A percentile compares a stretch with the other conserved stretches of the same genome.
Evolutionary conservation across 2,797 vertebrate species (phyloP).

Genomic region (Alauda arvensis): DNA sequence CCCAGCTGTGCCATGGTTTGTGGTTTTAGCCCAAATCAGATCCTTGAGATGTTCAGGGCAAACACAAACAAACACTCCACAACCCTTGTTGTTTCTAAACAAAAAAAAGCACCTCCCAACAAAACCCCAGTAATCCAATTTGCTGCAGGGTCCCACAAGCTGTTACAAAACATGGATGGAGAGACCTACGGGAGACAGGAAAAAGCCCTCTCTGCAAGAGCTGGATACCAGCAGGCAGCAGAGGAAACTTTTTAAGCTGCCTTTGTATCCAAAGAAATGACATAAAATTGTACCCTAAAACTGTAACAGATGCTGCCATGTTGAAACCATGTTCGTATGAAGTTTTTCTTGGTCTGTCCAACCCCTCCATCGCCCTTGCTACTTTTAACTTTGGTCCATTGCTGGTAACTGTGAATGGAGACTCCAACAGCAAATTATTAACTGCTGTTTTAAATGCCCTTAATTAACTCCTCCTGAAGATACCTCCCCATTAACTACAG

Average conservation of each 20-base stretch:
- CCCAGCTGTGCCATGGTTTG: constrained; percentile 57
- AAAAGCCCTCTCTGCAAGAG: not conserved
- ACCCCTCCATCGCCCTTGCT: not conserved
- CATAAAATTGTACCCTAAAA: not conserved
- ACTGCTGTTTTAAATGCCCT: not conserved
- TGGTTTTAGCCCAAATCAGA: constrained; percentile 40
- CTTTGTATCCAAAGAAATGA: constrained; percentile 4
- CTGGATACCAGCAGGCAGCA: constrained; percentile 12
- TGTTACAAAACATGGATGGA: not conserved
- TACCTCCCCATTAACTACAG: not conserved
- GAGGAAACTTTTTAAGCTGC: constrained; percentile 3
- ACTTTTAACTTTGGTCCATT: not conserved
- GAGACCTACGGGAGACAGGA: not conserved
- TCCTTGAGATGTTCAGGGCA: constrained; percentile 25
- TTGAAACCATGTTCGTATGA: not conserved
- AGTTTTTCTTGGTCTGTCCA: not conserved
- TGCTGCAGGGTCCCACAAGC: constrained; percentile 29
- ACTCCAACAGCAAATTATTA: not conserved
- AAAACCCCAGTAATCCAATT: not conserved
- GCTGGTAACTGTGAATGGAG: not conserved
- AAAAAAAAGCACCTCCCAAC: not conserved
- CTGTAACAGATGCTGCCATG: not conserved
- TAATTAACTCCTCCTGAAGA: not conserved
- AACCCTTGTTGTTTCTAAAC: constrained; percentile 47
- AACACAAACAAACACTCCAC: constrained; percentile 46